Base-by-base conservation (phyloP, 2,888 invertebrate species). In the Diarsia brunnea region DNA sequence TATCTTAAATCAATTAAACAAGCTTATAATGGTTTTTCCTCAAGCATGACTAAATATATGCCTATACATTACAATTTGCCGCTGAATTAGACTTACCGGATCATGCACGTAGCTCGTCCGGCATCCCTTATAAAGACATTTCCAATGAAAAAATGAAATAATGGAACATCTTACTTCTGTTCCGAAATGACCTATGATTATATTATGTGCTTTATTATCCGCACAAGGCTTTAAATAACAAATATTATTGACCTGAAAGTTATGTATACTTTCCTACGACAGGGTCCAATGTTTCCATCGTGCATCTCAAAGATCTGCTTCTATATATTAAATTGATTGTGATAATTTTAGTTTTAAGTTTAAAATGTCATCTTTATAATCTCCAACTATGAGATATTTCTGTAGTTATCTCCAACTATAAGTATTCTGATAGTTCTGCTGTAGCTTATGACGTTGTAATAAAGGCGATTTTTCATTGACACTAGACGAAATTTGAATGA, bases 301-400 rank as follows among this genome's bases (percentile, higher is more conserved):
- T 60, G 24, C 67, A 64, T 84, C 58, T 80, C n/a, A 70, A 65
- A 88, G 88, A 82, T 84, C 87, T 88, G 82, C 76, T 82, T 86
- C 7, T 77, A 77, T 78, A 70, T 79, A 76, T 79, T 84, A 82
- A 81, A 79, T 63, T 80, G 64, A 88, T 75, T 87, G 87, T 87
- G 87, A 87, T 87, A 87, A 79, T 78, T 73, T 80, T 85, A 87
- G 78, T 83, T 83, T 70, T 84, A 88, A 84, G 82, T 72, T 58
- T n/a, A 31, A 61, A 74, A 61, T n/a, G 27, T 43, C n/a, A 19
- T 80, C 5, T 19, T 63, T 66, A 14, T 55, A 27, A 31, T 38
- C 0, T 53, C 11, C 21, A 53, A 27, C 2, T 31, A n/a, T n/a
- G n/a, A n/a, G n/a, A n/a, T n/a, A n/a, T n/a, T n/a, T 31, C 31